phyloP scores from a whole-genome alignment of 2,797 vertebrate genomes.

The Malacoctenus gilli region DNA sequence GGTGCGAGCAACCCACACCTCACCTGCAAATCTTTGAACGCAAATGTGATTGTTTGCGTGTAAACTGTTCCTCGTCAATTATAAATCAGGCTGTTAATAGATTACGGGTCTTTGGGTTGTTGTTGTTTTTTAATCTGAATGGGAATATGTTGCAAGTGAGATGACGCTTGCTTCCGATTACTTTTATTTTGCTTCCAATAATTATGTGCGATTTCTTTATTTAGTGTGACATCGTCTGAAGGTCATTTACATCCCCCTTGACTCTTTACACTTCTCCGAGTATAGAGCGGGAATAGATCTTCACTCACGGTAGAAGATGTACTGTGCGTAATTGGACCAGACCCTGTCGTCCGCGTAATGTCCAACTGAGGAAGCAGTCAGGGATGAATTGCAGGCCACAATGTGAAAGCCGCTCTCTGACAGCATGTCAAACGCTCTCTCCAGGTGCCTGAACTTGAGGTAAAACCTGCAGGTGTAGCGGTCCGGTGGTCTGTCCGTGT shows the following conservation, averaged over 20 bases:
- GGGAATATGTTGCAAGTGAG: too few species aligned
- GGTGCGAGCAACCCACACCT: constrained; percentile 23
- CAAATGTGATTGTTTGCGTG: too few species aligned
- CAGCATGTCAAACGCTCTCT: constrained; percentile 98
- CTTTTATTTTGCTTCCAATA: too few species aligned
- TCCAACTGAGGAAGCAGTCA: constrained; percentile 89
- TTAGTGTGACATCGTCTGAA: constrained; percentile 5
- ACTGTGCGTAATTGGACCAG: constrained; percentile 98
- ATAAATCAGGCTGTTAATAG: too few species aligned
- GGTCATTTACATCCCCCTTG: constrained; percentile 2
- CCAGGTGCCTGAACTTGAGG: constrained; percentile 95
- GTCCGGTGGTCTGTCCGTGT: constrained; percentile 90
- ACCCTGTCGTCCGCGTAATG: constrained; percentile 92
- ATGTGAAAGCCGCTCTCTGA: constrained; percentile 98
- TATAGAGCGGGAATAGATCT: constrained; percentile 36
- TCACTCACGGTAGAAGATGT: constrained; percentile 99
- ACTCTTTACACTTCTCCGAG: constrained; percentile 5
- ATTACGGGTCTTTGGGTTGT: too few species aligned
- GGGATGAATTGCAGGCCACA: constrained; percentile 95
- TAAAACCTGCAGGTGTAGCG: constrained; percentile 95
- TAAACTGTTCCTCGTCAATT: too few species aligned
- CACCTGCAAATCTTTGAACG: too few species aligned
- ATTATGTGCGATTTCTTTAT: too few species aligned
- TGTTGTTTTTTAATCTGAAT: too few species aligned
- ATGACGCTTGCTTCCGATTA: too few species aligned